Evolutionary conservation across 1,140 invertebrate species (phyloP).

Genomic region (Temnothorax nylanderi): DNA sequence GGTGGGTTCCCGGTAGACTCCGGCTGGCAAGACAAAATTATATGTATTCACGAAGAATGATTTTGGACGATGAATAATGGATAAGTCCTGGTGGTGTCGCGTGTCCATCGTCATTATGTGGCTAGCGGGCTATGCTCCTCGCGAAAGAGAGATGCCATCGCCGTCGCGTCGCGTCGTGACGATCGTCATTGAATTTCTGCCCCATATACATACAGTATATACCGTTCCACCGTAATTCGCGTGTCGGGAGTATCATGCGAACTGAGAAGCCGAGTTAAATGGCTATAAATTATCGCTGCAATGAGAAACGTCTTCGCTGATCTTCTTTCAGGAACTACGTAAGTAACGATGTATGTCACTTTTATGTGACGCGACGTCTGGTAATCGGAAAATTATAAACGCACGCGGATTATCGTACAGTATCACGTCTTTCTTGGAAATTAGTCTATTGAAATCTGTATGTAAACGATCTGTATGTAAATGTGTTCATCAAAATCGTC

Average conservation of each 20-base stretch:
- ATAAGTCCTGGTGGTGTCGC: conserved; percentile 80
- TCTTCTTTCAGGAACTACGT: conserved; percentile 62
- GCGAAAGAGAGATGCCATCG: conserved; percentile 48
- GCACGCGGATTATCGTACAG: not conserved
- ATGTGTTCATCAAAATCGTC: not conserved
- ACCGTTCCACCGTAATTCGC: conserved; percentile 71
- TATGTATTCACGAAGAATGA: conserved; percentile 78
- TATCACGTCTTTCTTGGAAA: not conserved
- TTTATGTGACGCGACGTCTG: conserved; percentile 40
- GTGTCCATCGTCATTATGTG: conserved; percentile 82
- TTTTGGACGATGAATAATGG: conserved; percentile 83
- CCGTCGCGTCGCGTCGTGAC: conserved; percentile 35
- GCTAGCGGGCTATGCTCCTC: conserved; percentile 55
- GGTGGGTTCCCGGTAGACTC: not conserved
- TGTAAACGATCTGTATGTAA: not conserved
- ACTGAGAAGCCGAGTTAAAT: conserved; percentile 65
- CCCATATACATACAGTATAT: conserved; percentile 60
- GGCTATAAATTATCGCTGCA: conserved; percentile 70
- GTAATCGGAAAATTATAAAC: conserved; percentile 39
- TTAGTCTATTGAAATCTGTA: not conserved
- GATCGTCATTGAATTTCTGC: conserved; percentile 72
- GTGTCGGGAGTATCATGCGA: conserved; percentile 66
- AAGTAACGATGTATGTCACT: conserved; percentile 30
- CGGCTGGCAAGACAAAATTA: conserved; percentile 71
- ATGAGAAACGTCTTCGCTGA: conserved; percentile 22